phyloP scores from a whole-genome alignment of 2,797 vertebrate species.

The Lepus oiostolus region DNA sequence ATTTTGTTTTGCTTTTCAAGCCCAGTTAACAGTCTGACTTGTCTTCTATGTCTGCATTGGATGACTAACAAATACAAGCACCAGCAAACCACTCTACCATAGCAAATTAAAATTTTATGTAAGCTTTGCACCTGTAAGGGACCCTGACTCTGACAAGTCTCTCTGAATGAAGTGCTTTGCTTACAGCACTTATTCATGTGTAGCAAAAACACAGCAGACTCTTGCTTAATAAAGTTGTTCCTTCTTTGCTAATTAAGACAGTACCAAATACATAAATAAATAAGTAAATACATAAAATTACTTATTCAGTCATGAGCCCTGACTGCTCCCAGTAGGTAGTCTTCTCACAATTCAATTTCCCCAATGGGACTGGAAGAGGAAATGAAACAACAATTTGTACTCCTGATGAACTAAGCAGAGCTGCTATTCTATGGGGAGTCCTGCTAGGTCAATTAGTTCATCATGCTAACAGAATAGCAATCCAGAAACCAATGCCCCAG shows the following conservation, averaged over 20 bases:
- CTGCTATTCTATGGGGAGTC: constrained; percentile 85
- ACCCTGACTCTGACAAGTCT: constrained; percentile 67
- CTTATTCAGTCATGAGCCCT: constrained; percentile 86
- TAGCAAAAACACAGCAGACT: constrained; percentile 85
- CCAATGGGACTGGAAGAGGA: constrained; percentile 87
- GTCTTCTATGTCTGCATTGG: neutral
- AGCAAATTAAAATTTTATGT: constrained; percentile 78
- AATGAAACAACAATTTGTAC: constrained; percentile 90
- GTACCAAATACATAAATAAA: constrained; percentile 74
- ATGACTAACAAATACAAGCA: constrained; percentile 39
- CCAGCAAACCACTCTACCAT: neutral
- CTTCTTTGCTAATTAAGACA: constrained; percentile 90
- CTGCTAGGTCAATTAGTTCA: constrained; percentile 89
- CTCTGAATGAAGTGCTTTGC: constrained; percentile 81
- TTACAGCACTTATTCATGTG: constrained; percentile 84
- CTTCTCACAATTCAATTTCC: constrained; percentile 89
- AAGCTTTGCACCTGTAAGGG: constrained; percentile 83
- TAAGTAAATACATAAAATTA: constrained; percentile 85
- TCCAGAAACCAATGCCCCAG: constrained; percentile 82
- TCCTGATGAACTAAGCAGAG: constrained; percentile 89
- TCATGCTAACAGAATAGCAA: constrained; percentile 85
- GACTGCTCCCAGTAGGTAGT: constrained; percentile 88
- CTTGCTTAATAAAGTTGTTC: constrained; percentile 85
- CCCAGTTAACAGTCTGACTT: neutral
- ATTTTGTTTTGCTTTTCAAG: neutral